These are phyloP conservation scores for Macquaria ambigua DNA, from an alignment of 2,113 vertebrate genomes.

Conservation along the genomic window DNA sequence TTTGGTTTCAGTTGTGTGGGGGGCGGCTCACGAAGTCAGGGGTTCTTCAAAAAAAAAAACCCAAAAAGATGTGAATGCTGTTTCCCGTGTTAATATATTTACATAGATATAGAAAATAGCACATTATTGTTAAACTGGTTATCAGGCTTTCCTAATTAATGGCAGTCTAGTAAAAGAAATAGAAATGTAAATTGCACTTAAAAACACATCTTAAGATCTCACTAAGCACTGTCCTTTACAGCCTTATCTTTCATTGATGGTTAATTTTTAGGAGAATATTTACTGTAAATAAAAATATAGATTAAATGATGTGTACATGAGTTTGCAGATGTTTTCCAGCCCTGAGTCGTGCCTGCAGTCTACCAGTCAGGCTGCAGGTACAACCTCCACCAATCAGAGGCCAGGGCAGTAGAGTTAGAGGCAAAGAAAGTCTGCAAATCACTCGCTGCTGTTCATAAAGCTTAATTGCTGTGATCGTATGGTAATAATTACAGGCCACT, in stretches of 20 bases:
- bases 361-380: background rate
- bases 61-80: background rate
- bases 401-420: background rate
- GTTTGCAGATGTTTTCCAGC: background rate
- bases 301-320: background rate
- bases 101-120: background rate
- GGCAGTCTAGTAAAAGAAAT: background rate
- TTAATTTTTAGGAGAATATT: background rate
- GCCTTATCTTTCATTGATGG: background rate
- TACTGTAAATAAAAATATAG: background rate
- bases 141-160: background rate
- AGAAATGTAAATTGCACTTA: background rate
- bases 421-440: background rate
- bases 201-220: background rate
- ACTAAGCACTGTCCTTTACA: background rate
- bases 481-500: slow-evolving; percentile 7
- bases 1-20: slow-evolving; percentile 6
- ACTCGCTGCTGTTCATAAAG: background rate
- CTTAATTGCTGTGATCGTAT: background rate
- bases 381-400: background rate
- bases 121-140: background rate
- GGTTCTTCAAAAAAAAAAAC: slow-evolving; percentile 1
- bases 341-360: background rate
- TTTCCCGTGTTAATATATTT: background rate
- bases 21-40: slow-evolving; percentile 2